A percentile compares a stretch with the other conserved stretches of the same genome.
Evolutionary conservation across 2,113 vertebrate species (phyloP).

Genomic region (Colistium nudipinnis): DNA sequence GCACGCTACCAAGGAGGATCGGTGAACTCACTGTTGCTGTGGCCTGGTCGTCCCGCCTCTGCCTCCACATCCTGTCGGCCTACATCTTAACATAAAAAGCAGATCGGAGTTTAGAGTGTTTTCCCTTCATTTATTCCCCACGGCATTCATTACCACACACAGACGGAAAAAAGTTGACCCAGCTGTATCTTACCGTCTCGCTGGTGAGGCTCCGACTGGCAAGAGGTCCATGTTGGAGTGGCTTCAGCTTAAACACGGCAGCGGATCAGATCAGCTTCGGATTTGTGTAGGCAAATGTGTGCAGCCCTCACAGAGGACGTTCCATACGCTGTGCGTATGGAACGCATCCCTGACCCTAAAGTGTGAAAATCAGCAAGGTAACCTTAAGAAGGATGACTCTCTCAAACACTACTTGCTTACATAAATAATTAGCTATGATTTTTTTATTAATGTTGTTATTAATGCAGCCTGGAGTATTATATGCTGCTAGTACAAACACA

Average conservation of each 20-base stretch:
- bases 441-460: too few species aligned
- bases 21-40: not conserved
- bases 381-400: too few species aligned
- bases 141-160: not conserved
- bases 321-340: not conserved
- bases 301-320: not conserved
- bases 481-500: not conserved
- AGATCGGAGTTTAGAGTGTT: not conserved
- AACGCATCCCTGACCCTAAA: too few species aligned
- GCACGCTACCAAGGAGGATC: slow-evolving; percentile 54
- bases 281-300: slow-evolving; percentile 67
- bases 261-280: not conserved
- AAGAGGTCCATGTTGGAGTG: slow-evolving; percentile 78
- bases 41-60: slow-evolving; percentile 10
- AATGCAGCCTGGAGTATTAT: too few species aligned
- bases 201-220: slow-evolving; percentile 79
- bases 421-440: too few species aligned
- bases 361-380: too few species aligned
- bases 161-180: not conserved
- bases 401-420: too few species aligned
- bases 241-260: slow-evolving; percentile 71
- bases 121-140: not conserved
- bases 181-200: slow-evolving; percentile 73
- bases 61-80: not conserved
- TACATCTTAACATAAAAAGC: not conserved